These are phyloP conservation scores for Drosophila malerkotliana DNA, from an alignment of 1,140 invertebrate species.

Conservation along the genomic window DNA sequence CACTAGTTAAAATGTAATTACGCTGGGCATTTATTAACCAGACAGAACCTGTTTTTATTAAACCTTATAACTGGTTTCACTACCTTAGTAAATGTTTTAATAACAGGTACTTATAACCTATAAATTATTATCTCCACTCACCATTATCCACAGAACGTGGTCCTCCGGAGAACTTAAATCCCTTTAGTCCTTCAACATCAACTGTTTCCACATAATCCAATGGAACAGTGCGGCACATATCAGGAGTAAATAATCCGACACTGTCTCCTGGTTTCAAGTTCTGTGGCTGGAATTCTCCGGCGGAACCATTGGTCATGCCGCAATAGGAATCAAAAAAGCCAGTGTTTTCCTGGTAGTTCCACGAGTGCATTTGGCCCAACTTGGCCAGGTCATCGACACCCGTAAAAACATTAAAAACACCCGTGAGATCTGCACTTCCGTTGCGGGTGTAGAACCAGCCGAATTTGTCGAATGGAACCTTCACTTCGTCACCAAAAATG, in stretches of 20 bases:
- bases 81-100: no score
- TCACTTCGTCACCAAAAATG: slow-evolving; percentile 77
- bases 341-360: slow-evolving; percentile 88
- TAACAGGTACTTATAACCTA: no score
- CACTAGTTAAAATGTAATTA: no score
- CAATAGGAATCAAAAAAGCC: slow-evolving; percentile 86
- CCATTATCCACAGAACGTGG: slow-evolving; percentile 87
- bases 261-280: slow-evolving; percentile 85
- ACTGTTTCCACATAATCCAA: slow-evolving; percentile 86
- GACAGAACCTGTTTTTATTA: no score
- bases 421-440: slow-evolving; percentile 88
- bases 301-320: slow-evolving; percentile 87
- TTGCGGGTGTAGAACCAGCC: slow-evolving; percentile 94
- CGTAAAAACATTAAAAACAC: slow-evolving; percentile 90
- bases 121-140: slow-evolving; percentile 73
- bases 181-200: slow-evolving; percentile 85
- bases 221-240: slow-evolving; percentile 88
- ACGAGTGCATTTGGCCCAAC: slow-evolving; percentile 88
- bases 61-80: no score
- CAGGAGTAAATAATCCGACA: slow-evolving; percentile 87
- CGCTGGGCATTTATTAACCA: no score
- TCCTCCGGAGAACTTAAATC: slow-evolving; percentile 85
- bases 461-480: slow-evolving; percentile 89
- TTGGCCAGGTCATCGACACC: slow-evolving; percentile 86
- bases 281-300: slow-evolving; percentile 91